phyloP scores from a whole-genome alignment of 1,140 invertebrate species.

The Pseudomyrmex dendroicus region DNA sequence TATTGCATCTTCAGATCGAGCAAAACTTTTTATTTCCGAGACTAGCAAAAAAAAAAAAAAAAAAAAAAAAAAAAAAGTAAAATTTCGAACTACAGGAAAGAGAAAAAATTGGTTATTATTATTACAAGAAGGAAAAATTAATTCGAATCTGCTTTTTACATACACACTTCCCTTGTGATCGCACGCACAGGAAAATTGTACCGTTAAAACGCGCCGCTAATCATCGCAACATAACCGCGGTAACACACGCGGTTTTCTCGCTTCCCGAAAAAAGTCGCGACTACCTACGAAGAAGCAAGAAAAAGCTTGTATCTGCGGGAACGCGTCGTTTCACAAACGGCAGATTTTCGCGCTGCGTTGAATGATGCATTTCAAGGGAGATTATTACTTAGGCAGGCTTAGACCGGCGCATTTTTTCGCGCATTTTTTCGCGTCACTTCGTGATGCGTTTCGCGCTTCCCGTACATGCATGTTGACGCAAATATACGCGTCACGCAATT shows the following conservation, averaged over 20 bases:
- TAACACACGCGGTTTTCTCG: slow-evolving; percentile 4
- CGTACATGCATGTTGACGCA: background rate
- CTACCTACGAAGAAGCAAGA: slow-evolving; percentile 7
- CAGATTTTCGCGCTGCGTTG: slow-evolving; percentile 6
- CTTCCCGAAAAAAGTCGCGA: slow-evolving; percentile 36
- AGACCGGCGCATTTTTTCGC: slow-evolving; percentile 1
- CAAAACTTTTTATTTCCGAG: background rate
- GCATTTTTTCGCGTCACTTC: background rate
- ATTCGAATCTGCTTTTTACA: background rate
- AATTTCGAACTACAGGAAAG: background rate
- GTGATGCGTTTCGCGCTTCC: background rate
- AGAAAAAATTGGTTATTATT: background rate
- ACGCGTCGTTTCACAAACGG: slow-evolving; percentile 21
- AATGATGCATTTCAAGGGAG: slow-evolving; percentile 25
- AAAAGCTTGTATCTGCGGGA: slow-evolving; percentile 27
- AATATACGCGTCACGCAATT: background rate
- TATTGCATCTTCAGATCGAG: background rate
- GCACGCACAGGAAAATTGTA: slow-evolving; percentile 19
- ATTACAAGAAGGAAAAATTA: background rate
- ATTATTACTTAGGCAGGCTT: slow-evolving; percentile 33
- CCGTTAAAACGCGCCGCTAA: slow-evolving; percentile 30
- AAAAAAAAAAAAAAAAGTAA: background rate
- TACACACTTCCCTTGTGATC: background rate
- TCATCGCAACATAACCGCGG: slow-evolving; percentile 41
- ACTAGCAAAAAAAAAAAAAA: too few relatives aligned